These are phyloP conservation scores for Synaphobranchus kaupii DNA, from an alignment of 2,797 vertebrate genomes.

Conservation along the genomic window DNA sequence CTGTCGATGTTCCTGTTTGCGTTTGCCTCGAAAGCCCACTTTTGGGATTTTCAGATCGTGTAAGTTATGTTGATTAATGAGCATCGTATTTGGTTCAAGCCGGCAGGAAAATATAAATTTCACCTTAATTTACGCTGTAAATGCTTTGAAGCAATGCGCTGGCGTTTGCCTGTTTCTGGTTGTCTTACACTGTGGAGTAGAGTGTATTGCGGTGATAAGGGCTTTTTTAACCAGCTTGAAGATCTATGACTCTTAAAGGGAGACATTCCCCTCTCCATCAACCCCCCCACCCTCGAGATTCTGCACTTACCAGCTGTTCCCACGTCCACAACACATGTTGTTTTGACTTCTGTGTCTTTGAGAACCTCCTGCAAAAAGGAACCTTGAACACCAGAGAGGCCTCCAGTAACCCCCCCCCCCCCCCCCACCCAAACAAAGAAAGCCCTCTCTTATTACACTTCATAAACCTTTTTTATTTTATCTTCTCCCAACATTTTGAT, in stretches of 20 bases:
- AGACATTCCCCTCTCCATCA: conserved; percentile 58
- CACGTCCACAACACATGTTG: conserved; percentile 58
- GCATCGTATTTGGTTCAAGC: no score
- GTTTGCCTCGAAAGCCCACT: background rate
- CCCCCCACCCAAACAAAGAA: conserved; percentile 22
- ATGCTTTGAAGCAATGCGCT: background rate
- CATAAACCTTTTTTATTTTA: background rate
- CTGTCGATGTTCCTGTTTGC: background rate
- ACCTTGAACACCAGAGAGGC: conserved; percentile 45
- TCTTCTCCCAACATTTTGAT: conserved; percentile 25
- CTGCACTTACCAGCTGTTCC: conserved; percentile 63
- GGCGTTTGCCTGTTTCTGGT: background rate
- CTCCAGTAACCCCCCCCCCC: background rate
- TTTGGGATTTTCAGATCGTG: background rate
- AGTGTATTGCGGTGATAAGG: conserved; percentile 30
- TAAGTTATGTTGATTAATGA: background rate
- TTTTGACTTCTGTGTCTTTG: conserved; percentile 61
- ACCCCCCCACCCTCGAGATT: conserved; percentile 44
- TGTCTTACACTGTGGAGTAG: background rate
- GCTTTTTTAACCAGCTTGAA: conserved; percentile 35
- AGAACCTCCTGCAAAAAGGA: conserved; percentile 59
- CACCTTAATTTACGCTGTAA: background rate
- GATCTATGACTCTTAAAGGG: conserved; percentile 51
- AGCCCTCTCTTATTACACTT: conserved; percentile 9
- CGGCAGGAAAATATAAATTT: background rate